Percentiles rank a stretch among this genome's conserved stretches.
phyloP scores from a whole-genome alignment of 2,888 invertebrate species.

The Patella pellucida region DNA sequence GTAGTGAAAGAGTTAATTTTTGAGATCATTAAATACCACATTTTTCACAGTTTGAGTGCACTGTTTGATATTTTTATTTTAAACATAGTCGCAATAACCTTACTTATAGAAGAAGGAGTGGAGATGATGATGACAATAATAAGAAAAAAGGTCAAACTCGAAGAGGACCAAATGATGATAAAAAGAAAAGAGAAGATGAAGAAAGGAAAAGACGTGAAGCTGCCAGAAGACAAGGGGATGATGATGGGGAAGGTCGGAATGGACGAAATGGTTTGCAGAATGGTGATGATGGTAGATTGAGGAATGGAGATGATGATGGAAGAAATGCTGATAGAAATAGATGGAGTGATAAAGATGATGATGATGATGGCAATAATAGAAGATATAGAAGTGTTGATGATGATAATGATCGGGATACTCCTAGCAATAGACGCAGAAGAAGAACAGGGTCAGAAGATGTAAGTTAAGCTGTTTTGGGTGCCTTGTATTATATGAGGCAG shows the following conservation, averaged over 20 bases:
- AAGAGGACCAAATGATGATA: not conserved
- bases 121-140: not conserved
- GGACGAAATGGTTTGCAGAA: slow-evolving; percentile 16
- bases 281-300: not conserved
- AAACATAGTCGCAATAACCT: not conserved
- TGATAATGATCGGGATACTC: not conserved
- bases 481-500: no score
- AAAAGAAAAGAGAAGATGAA: slow-evolving; percentile 15
- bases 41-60: no score
- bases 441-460: slow-evolving; percentile 48
- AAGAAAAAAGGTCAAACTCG: not conserved
- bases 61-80: no score
- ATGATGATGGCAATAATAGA: slow-evolving; percentile 10
- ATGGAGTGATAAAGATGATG: slow-evolving; percentile 4
- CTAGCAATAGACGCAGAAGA: not conserved
- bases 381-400: not conserved
- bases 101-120: not conserved
- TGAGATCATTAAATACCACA: no score
- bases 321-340: slow-evolving; percentile 8
- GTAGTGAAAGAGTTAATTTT: no score
- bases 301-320: not conserved
- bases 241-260: not conserved
- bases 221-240: slow-evolving; percentile 9
- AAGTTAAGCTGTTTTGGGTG: not conserved
- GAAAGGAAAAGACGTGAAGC: slow-evolving; percentile 5